Evolutionary conservation across 2,113 vertebrate genomes (phyloP).

Genomic region (Myocastor coypus): DNA sequence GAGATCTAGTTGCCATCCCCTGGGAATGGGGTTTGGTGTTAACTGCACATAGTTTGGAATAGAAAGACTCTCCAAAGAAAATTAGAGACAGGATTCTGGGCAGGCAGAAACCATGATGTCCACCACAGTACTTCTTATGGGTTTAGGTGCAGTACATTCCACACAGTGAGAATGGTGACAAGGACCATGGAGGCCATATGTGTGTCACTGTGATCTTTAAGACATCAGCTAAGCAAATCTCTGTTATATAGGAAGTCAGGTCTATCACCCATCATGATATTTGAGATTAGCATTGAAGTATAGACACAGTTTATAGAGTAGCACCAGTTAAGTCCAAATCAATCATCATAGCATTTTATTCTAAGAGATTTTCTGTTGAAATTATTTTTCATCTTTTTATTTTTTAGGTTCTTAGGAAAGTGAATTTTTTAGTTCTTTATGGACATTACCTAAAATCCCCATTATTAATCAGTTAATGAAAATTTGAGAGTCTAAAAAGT

Average conservation of each 20-base stretch:
- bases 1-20: background rate
- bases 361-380: constrained; percentile 64
- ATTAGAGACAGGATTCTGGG: background rate
- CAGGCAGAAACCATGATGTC: background rate
- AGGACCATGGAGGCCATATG: background rate
- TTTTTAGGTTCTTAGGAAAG: constrained; percentile 64
- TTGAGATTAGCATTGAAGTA: background rate
- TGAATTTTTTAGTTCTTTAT: constrained; percentile 53
- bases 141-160: background rate
- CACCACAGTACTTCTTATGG: background rate
- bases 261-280: background rate
- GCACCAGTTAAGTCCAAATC: background rate
- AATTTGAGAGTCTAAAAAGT: background rate
- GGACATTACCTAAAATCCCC: constrained; percentile 15
- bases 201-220: background rate
- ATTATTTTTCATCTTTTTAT: constrained; percentile 63
- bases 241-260: constrained; percentile 1
- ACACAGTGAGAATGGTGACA: background rate
- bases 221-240: background rate
- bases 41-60: background rate
- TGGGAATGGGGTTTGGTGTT: background rate
- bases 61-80: background rate
- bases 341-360: background rate
- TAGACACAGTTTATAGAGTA: background rate
- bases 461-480: constrained; percentile 3